Evolutionary conservation across 2,113 vertebrate species (phyloP).

Genomic region (Natator depressus): DNA sequence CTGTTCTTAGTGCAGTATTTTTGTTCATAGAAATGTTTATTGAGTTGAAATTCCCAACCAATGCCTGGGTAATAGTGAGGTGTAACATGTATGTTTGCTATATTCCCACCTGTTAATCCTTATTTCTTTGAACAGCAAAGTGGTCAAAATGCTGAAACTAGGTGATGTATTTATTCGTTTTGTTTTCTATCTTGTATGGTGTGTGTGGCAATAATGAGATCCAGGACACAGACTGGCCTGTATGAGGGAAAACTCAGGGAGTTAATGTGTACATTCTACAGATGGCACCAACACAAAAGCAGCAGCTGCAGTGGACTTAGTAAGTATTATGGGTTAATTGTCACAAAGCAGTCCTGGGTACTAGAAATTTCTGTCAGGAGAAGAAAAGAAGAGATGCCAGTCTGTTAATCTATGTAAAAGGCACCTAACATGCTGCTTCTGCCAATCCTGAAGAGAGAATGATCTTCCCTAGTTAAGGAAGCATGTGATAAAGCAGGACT

Average conservation of each 20-base stretch:
- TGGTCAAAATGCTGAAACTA: not conserved
- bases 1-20: slow-evolving; percentile 41
- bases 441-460: not conserved
- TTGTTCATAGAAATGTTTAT: slow-evolving; percentile 38
- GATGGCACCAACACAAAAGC: not conserved
- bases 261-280: not conserved
- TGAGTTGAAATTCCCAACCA: not conserved
- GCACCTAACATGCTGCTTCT: not conserved
- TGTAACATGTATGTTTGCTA: not conserved
- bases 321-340: not conserved
- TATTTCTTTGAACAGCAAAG: slow-evolving; percentile 30
- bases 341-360: not conserved
- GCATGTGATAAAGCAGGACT: not conserved
- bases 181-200: not conserved
- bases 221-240: not conserved
- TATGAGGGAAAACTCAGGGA: not conserved
- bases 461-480: not conserved
- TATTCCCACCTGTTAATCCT: slow-evolving; percentile 30
- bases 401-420: not conserved
- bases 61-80: not conserved
- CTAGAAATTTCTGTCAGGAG: not conserved
- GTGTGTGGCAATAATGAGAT: too few relatives aligned
- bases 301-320: not conserved
- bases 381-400: not conserved
- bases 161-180: slow-evolving; percentile 8